Conservation (phyloP, 35 echinoderm and acorn worm species). For the Stichopus chloronotus region DNA sequence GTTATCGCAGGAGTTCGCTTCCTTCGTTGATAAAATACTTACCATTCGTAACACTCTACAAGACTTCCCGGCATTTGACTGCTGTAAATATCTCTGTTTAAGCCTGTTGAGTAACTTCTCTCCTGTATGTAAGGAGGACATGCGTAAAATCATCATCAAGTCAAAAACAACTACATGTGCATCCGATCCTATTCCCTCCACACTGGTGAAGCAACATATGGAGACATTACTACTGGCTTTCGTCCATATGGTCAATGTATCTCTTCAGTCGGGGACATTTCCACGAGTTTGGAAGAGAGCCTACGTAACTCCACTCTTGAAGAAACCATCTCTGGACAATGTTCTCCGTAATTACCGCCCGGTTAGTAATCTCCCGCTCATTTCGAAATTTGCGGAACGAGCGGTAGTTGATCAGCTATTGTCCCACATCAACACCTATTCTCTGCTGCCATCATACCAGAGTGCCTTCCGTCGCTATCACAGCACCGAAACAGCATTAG, state of each 20-base stretch:
- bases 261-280: neutral
- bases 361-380: neutral
- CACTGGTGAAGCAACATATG: neutral
- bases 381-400: conserved; percentile 23
- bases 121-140: neutral
- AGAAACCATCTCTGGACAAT: neutral
- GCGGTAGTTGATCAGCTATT: conserved; percentile 10
- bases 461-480: neutral
- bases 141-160: neutral
- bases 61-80: neutral
- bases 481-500: conserved; percentile 18
- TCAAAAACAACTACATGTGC: neutral
- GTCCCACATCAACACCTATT: neutral
- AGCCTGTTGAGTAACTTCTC: neutral
- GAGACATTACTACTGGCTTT: neutral
- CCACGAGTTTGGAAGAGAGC: neutral
- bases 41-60: neutral
- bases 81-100: neutral
- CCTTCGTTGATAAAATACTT: neutral
- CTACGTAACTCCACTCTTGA: neutral
- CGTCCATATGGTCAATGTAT: neutral
- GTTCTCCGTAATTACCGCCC: conserved; percentile 8
- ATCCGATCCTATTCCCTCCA: neutral
- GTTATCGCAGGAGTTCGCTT: neutral
- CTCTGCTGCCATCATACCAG: neutral